Evolutionary conservation across 2,113 vertebrate genomes (phyloP).

Genomic region (Ctenodactylus gundi): DNA sequence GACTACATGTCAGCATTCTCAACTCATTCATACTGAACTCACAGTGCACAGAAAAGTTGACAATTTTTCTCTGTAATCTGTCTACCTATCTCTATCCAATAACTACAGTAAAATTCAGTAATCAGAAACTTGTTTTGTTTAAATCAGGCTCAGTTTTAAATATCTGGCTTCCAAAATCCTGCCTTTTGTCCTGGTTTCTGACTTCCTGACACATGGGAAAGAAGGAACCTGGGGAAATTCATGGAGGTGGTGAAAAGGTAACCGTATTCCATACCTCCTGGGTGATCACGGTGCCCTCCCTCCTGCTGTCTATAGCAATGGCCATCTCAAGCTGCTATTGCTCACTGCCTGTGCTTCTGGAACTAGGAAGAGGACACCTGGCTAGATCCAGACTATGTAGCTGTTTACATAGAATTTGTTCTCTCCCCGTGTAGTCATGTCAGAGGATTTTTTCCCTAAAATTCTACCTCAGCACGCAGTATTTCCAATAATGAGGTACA

Average conservation of each 20-base stretch:
- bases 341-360: neutral
- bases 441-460: neutral
- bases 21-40: neutral
- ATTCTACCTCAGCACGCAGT: neutral
- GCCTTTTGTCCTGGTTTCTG: neutral
- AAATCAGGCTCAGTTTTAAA: neutral
- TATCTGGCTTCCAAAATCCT: neutral
- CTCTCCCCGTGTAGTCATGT: neutral
- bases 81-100: too few relatives aligned
- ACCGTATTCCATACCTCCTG: neutral
- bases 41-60: neutral
- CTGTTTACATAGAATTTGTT: neutral
- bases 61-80: neutral
- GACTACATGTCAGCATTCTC: neutral
- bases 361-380: neutral
- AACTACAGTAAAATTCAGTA: neutral
- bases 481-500: neutral
- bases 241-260: too few relatives aligned
- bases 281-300: too few relatives aligned
- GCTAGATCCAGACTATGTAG: neutral
- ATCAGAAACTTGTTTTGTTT: neutral
- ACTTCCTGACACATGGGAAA: neutral
- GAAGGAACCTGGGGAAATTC: accelerated
- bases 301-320: neutral
- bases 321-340: neutral